phyloP scores from a whole-genome alignment of 2,113 vertebrate genomes.

The Cettia cetti region DNA sequence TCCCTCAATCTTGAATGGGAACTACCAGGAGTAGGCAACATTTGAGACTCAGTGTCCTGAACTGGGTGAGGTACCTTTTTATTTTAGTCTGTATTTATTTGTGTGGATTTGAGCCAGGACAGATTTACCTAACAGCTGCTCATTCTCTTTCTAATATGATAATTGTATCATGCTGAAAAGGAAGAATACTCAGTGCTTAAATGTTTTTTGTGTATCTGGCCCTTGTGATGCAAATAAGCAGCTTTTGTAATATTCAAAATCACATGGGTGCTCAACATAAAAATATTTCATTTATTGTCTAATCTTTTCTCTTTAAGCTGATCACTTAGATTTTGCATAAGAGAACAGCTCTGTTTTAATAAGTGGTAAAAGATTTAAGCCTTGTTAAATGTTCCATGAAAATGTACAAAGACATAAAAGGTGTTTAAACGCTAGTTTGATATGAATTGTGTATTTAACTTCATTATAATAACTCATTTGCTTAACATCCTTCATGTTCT shows the following conservation, averaged over 20 bases:
- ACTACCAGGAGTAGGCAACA: neutral
- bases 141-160: conserved; percentile 6
- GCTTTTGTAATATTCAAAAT: conserved; percentile 19
- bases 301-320: conserved; percentile 17
- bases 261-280: neutral
- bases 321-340: neutral
- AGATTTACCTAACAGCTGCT: conserved; percentile 19
- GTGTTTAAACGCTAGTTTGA: neutral
- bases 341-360: neutral
- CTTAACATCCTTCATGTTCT: neutral
- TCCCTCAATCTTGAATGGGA: neutral
- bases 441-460: neutral
- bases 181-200: neutral
- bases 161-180: conserved; percentile 11
- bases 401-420: neutral
- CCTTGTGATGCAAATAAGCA: conserved; percentile 29
- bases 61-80: neutral
- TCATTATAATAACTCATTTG: neutral
- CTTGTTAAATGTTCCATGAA: neutral
- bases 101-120: neutral
- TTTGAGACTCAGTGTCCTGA: neutral
- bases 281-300: conserved; percentile 7
- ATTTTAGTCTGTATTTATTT: neutral
- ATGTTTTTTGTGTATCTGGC: neutral
- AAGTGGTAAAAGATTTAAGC: neutral